Base-by-base conservation (phyloP, 2,888 invertebrate species). In the Hyppa rectilinea region DNA sequence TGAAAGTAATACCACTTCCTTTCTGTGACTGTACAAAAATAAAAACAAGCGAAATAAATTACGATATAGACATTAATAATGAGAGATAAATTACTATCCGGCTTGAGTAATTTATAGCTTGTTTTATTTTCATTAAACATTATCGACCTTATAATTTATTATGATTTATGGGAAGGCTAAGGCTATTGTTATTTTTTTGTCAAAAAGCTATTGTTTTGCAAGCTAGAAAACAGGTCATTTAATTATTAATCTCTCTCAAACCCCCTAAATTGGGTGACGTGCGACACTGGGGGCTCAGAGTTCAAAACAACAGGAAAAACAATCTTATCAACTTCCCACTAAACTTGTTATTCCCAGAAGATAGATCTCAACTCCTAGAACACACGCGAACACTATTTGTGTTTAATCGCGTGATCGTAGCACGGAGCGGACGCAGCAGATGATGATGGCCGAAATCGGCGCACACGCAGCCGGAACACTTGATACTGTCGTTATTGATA, bases 401-500 rank as follows among this genome's bases (percentile, higher is more conserved):
- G 49, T 73, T 38, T 72, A 53, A 81, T 82, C 80, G 84, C 85
- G 81, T 83, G 87, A 83, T 75, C 49, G 65, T 58, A 56, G 71
- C 49, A 65, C 45, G 40, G 68, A 77, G 84, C 88, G 85, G 86
- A 82, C 84, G 88, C 75, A 75, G 71, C 63, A 78, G 79, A 73
- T 80, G 86, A 82, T 87, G 90, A 88, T 90, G 87, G 88, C 94
- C 95, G 90, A 95, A 95, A 93, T 92, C 92, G 85, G 79, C 87
- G 87, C 85, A 52, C 84, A 87, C 86, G 81, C 73, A 91, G 88
- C 95, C 94, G 95, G 95, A 95, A 95, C 94, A 93, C 95, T 95
- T 92, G 82, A 91, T 90, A 89, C 92, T 93, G 93, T 93, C 94
- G 92, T 95, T 95, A 95, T 95, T 95, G 95, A 95, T 95, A 95